A percentile compares a stretch with the other conserved stretches of the same genome.
These are phyloP conservation scores for Sterrhoptilus dennistouni DNA, from an alignment of 2,113 vertebrate genomes.

Conservation along the genomic window DNA sequence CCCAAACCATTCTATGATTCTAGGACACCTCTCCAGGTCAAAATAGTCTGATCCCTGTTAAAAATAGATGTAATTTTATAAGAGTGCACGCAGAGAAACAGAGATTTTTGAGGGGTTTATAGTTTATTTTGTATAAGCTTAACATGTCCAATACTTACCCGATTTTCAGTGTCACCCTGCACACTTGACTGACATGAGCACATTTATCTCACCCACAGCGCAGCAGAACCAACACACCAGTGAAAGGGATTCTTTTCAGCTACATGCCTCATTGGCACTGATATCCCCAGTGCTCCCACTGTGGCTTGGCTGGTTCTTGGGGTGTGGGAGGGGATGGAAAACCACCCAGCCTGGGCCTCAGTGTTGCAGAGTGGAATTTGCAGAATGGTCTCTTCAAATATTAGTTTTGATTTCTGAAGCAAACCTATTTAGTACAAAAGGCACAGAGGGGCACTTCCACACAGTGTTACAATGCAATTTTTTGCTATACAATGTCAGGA, in stretches of 20 bases:
- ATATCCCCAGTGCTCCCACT: neutral
- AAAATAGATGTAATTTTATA: neutral
- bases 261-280: neutral
- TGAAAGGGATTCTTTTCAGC: constrained; percentile 65
- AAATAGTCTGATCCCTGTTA: neutral
- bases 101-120: neutral
- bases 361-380: neutral
- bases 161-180: neutral
- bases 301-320: accelerated
- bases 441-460: neutral
- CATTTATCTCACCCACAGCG: neutral
- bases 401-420: neutral
- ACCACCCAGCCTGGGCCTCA: neutral
- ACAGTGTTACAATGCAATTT: neutral
- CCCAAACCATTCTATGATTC: neutral
- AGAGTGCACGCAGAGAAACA: neutral
- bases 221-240: neutral
- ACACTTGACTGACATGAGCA: neutral
- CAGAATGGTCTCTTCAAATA: neutral
- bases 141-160: neutral
- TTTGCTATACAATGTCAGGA: neutral
- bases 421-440: neutral
- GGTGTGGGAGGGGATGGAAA: neutral
- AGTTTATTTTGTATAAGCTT: neutral
- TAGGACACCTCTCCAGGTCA: neutral